Evolutionary conservation across 2,888 invertebrate genomes (phyloP), one percentile per base, ranked within the genome.

Genomic region (Drosophila flavopinicola): DNA sequence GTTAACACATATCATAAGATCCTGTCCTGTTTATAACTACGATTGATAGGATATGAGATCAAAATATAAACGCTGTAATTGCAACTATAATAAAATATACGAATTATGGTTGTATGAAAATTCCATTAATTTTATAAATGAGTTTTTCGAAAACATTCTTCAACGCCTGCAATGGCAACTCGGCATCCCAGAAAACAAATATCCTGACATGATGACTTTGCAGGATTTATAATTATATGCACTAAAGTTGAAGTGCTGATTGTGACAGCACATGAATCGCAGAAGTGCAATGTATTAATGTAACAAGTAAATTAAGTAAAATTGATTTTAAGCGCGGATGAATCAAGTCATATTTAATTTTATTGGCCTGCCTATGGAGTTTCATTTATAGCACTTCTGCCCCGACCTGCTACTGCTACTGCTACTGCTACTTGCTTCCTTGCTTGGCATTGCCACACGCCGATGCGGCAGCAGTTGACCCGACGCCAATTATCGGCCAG

Each of bases 341-440:
- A 82, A 42, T 59, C 69, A 73, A 78, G 66, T 82, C 63, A 78
- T 75, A 54, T 73, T 82, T 78, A 75, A 78, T 75, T 73, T 82
- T 57, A 78, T 78, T 82, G 75, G 63, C 17, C 27, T 37, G 57
- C 29, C 58, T 32, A 53, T 63, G 45, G 45, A 61, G 45, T 44
- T 37, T 32, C 44, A 51, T 65, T 61, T 61, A 47, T 35, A 25
- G 6, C 15, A 35, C 15, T 23, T 29, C 41, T 9, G 23, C 2
- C 5, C 9, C 15, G 6, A 4, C 13, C 29, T 37, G 30, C 38
- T 15, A 11, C 9, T 5, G 24, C 20, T 29, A 9, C 32, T 4
- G 25, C 29, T 35, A 13, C 11, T 9, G 0, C 7, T 25, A 27
- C 10, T 32, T 15, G 27, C 20, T 29, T 45, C 37, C 33, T 42